Conservation (phyloP, 2,113 vertebrate species). For the Pycnonotus jocosus region DNA sequence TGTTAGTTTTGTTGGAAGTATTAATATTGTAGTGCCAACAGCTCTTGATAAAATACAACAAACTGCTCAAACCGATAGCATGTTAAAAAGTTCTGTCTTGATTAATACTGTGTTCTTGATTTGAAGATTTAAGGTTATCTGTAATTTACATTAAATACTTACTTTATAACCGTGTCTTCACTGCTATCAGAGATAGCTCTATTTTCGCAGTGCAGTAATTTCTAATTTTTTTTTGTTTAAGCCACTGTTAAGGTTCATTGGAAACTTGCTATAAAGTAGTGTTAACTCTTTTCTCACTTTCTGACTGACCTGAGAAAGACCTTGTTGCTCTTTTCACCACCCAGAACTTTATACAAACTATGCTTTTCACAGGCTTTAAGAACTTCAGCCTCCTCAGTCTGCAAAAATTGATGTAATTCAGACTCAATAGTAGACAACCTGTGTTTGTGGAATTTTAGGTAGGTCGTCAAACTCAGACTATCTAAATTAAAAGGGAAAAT, state of each 20-base stretch:
- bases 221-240: constrained; percentile 23
- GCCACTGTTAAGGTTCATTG: neutral
- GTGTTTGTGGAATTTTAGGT: neutral
- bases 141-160: neutral
- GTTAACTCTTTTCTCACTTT: neutral
- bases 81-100: neutral
- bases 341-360: neutral
- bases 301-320: neutral
- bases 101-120: neutral
- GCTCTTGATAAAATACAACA: neutral
- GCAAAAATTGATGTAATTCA: neutral
- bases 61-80: neutral
- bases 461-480: neutral
- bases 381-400: neutral
- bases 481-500: neutral
- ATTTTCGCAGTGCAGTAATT: constrained; percentile 23
- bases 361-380: neutral
- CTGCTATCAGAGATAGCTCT: neutral
- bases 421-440: neutral
- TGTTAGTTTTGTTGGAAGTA: neutral
- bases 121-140: neutral
- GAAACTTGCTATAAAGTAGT: neutral
- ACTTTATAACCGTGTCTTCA: neutral
- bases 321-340: neutral
- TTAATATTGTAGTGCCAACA: neutral